A percentile compares a stretch with the other conserved stretches of the same genome.
These are phyloP conservation scores for Gopherus evgoodei DNA, from an alignment of 2,113 vertebrate species.

Conservation along the genomic window DNA sequence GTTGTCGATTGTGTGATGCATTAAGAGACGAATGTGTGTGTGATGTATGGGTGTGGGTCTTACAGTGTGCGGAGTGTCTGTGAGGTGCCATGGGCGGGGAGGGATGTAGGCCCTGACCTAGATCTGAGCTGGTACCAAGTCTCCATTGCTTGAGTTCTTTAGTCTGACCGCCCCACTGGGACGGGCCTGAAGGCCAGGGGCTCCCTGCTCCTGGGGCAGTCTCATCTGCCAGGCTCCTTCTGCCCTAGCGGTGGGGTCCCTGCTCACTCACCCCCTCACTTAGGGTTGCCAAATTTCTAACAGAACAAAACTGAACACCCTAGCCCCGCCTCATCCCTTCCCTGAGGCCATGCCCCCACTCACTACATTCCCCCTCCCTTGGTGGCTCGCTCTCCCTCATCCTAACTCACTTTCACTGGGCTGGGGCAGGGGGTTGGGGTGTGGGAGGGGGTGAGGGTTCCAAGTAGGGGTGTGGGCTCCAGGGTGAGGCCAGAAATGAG, in stretches of 20 bases:
- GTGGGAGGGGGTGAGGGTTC: too few species aligned
- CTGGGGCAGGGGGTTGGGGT: too few species aligned
- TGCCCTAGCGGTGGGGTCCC: not conserved
- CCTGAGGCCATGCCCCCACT: too few species aligned
- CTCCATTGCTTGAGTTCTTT: not conserved
- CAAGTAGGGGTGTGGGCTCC: too few species aligned
- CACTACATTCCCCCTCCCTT: too few species aligned
- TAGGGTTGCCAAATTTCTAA: too few species aligned
- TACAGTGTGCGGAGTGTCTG: not conserved
- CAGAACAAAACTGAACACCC: too few species aligned
- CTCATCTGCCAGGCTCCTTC: rapidly evolving
- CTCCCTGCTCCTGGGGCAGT: rapidly evolving
- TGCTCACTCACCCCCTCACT: not conserved
- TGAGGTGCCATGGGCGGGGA: not conserved
- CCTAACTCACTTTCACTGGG: too few species aligned
- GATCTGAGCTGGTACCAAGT: not conserved
- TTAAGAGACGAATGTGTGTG: not conserved
- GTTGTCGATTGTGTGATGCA: not conserved
- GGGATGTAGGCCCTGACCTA: not conserved
- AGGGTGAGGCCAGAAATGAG: too few species aligned
- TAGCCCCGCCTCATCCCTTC: too few species aligned
- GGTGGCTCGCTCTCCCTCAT: too few species aligned
- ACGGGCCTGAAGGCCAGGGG: not conserved
- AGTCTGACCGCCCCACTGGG: not conserved
- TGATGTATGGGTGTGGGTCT: not conserved